Conservation (phyloP, 2,113 vertebrate genomes). For the Gymnorhina tibicen region DNA sequence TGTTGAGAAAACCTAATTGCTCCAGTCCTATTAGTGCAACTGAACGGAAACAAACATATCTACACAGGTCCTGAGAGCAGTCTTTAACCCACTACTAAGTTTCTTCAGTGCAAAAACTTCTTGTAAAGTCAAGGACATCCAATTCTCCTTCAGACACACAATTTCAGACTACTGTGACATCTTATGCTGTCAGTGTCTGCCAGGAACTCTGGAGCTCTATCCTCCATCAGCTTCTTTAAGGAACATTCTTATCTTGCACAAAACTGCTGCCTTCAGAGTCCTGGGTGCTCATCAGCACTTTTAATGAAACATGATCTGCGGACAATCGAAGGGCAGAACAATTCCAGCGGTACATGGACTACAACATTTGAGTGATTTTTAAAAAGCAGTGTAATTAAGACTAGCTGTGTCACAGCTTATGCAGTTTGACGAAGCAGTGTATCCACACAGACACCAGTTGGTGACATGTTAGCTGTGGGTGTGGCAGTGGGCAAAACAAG, state of each 20-base stretch:
- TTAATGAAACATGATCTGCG: neutral
- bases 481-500: neutral
- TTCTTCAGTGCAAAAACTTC: neutral
- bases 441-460: neutral
- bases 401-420: neutral
- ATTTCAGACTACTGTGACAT: conserved; percentile 10
- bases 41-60: neutral
- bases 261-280: conserved; percentile 34
- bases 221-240: conserved; percentile 14
- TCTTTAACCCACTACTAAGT: neutral
- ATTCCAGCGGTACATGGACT: neutral
- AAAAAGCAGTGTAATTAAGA: neutral
- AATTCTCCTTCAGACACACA: neutral
- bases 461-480: neutral
- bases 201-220: neutral
- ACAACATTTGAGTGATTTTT: neutral
- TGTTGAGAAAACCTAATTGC: neutral
- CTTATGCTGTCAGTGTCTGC: neutral
- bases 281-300: neutral
- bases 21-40: neutral
- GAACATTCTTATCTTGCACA: conserved; percentile 37
- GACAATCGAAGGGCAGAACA: neutral
- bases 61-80: neutral
- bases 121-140: neutral
- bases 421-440: neutral